Percentiles rank a stretch among this genome's conserved stretches.
Evolutionary conservation across 92 coral and sea anemone genomes (phyloP).

Genomic region (Epizoanthus scotinus): DNA sequence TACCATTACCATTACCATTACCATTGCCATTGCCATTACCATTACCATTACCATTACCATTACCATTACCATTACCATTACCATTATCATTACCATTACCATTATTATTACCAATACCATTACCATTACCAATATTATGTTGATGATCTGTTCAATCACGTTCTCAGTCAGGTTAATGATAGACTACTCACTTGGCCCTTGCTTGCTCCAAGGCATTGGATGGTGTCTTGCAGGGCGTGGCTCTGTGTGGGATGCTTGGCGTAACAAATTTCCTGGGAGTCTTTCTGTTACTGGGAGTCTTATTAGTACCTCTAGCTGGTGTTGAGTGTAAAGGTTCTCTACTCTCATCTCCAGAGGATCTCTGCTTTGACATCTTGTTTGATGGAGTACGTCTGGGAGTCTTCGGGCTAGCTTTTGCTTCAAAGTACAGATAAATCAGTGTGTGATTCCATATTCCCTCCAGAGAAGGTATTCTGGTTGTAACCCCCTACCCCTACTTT

Average conservation of each 20-base stretch:
- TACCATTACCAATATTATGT: background rate
- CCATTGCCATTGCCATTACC: no score
- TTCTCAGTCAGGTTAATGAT: background rate
- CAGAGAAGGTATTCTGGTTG: background rate
- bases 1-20: no score
- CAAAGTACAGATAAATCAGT: background rate
- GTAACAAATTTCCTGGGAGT: constrained; percentile 58
- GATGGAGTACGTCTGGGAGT: constrained; percentile 41
- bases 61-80: no score
- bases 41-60: no score
- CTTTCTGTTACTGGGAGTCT: constrained; percentile 52
- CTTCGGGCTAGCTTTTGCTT: constrained; percentile 19
- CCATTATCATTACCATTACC: no score
- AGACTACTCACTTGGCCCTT: constrained; percentile 74
- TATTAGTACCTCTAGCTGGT: constrained; percentile 41
- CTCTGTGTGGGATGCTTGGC: constrained; percentile 89
- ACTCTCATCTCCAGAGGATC: constrained; percentile 39
- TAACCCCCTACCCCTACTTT: background rate
- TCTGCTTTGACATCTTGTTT: constrained; percentile 20
- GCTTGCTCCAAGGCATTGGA: constrained; percentile 89
- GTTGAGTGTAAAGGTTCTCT: constrained; percentile 40
- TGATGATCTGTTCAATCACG: no score
- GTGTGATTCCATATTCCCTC: background rate
- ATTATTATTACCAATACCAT: background rate
- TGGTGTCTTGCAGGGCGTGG: constrained; percentile 89